These are phyloP conservation scores for Danaus chrysippus DNA, from an alignment of 2,888 invertebrate species.

Conservation along the genomic window DNA sequence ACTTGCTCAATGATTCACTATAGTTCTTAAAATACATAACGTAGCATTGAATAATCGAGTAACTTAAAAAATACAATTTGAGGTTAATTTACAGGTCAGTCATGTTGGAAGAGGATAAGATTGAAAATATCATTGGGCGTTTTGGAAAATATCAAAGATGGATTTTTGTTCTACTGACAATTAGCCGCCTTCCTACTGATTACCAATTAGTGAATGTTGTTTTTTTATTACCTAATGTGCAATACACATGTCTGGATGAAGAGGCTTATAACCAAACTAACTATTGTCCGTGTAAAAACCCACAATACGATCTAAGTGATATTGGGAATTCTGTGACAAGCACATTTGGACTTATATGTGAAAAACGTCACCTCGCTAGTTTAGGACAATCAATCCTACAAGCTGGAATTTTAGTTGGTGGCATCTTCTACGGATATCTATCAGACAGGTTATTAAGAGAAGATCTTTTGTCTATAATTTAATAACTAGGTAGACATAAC, in stretches of 20 bases:
- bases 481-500: too few relatives aligned
- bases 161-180: constrained; percentile 65
- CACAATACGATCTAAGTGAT: constrained; percentile 74
- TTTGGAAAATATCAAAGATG: constrained; percentile 78
- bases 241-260: constrained; percentile 67
- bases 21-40: background rate
- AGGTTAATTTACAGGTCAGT: constrained; percentile 12
- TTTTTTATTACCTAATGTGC: constrained; percentile 75
- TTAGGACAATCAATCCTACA: constrained; percentile 77
- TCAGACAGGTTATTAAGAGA: constrained; percentile 62
- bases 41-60: background rate
- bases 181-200: constrained; percentile 78
- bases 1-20: too few relatives aligned
- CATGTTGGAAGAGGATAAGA: constrained; percentile 43
- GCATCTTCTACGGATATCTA: constrained; percentile 73
- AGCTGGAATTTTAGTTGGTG: constrained; percentile 77
- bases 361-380: constrained; percentile 72
- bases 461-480: background rate
- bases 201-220: constrained; percentile 78
- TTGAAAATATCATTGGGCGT: constrained; percentile 72
- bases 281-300: constrained; percentile 60
- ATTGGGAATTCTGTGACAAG: constrained; percentile 78
- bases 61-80: background rate
- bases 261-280: constrained; percentile 55
- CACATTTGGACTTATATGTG: constrained; percentile 81